Evolutionary conservation across 2,888 invertebrate genomes (phyloP), one percentile per base, ranked within the genome.

Genomic region (Lochmaea crataegi): DNA sequence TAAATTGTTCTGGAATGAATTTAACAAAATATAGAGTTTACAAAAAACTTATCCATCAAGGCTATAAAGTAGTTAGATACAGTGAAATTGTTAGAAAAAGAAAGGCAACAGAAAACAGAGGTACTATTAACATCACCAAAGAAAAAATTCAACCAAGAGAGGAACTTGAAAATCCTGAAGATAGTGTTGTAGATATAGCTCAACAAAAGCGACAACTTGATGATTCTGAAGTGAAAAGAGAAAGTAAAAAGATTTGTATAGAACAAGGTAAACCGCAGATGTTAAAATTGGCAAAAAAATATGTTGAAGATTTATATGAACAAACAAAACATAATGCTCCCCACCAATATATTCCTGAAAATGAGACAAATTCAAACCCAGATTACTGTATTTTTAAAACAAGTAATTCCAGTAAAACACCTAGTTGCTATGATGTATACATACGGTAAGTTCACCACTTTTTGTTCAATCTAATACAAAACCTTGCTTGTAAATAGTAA

Each of bases 1-100:
- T 90, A 26, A 76, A 78, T 56, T 45, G 74, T 51, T 73, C 72
- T 51, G 65, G 75, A 56, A 74, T 75, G 45, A 78, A 69, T 60
- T 71, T 82, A 41, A 72, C 74, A n/a, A 82, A 82, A 74, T 85
- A 85, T 74, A 76, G 79, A 72, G 77, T 78, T 16, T 84, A 83
- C 76, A 83, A 81, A 78, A 83, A 83, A 74, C 77, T 86, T 56
- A 80, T 79, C 16, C 53, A 80, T 5, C 74, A 80, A 72, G 84
- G 85, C 12, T 84, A 80, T 76, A 79, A 77, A 73, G 38, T 84
- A n/a, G 22, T 79, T 3, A 76, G 77, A 64, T 65, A 74, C 51
- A 68, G 74, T 56, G 76, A 77, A 72, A 11, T 76, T 56, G 32
- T 48, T 51, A 75, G 73, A 64, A 63, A 65, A 61, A 53, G 51